A percentile compares a stretch with the other conserved stretches of the same genome.
Evolutionary conservation across 1,140 invertebrate genomes (phyloP).

Genomic region (Leptopilina boulardi): DNA sequence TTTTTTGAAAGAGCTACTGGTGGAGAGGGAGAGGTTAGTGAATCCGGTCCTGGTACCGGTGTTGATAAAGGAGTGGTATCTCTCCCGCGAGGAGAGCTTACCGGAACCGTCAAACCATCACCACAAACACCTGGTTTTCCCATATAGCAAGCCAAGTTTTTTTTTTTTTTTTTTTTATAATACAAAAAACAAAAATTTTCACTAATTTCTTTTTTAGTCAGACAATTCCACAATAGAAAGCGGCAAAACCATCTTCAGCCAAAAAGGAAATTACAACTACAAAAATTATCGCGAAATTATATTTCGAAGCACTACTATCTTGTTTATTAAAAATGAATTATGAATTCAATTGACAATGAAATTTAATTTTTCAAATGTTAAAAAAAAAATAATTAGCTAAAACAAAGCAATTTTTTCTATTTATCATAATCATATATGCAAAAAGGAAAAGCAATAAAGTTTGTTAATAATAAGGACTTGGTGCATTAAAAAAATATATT

Average conservation of each 20-base stretch:
- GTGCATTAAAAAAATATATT: background rate
- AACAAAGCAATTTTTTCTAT: background rate
- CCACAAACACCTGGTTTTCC: slow-evolving; percentile 69
- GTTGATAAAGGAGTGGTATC: slow-evolving; percentile 67
- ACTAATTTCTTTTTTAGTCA: too few relatives aligned
- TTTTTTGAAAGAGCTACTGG: slow-evolving; percentile 66
- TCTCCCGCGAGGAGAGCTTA: slow-evolving; percentile 70
- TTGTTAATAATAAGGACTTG: background rate
- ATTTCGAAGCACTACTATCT: background rate
- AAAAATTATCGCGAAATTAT: slow-evolving; percentile 35
- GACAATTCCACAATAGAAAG: slow-evolving; percentile 11
- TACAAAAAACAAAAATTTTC: slow-evolving; percentile 18
- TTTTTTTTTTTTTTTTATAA: slow-evolving; percentile 45
- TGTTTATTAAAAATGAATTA: too few relatives aligned
- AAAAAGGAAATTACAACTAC: slow-evolving; percentile 24
- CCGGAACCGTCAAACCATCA: slow-evolving; percentile 73
- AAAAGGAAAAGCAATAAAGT: background rate
- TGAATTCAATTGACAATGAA: too few relatives aligned
- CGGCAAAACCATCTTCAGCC: background rate
- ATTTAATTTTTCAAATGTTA: too few relatives aligned
- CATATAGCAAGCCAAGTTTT: slow-evolving; percentile 59
- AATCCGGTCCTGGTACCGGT: slow-evolving; percentile 70
- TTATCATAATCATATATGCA: background rate
- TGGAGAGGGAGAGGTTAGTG: slow-evolving; percentile 70
- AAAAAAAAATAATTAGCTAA: background rate